Percentiles rank a stretch among this genome's conserved stretches.
These are phyloP conservation scores for Hucho hucho DNA, from an alignment of 2,113 vertebrate genomes.

Conservation along the genomic window DNA sequence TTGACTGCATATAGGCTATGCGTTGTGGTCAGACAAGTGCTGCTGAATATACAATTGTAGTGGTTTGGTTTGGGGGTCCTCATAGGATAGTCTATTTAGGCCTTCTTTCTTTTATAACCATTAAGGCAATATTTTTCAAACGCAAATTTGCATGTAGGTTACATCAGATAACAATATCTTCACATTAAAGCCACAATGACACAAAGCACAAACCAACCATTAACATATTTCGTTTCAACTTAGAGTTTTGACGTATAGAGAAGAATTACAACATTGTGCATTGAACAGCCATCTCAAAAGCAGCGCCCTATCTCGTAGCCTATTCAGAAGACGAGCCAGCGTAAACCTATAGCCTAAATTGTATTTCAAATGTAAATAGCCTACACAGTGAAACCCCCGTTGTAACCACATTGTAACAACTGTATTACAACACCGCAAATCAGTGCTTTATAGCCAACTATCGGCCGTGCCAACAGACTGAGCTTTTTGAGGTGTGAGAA, in stretches of 20 bases:
- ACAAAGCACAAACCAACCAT: not conserved
- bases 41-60: too few species aligned
- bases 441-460: not conserved
- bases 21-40: too few species aligned
- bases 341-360: too few species aligned
- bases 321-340: not conserved
- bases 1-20: not conserved
- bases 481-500: too few species aligned
- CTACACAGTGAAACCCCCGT: not conserved
- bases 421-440: not conserved
- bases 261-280: not conserved
- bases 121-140: not conserved
- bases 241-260: not conserved
- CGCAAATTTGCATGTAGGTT: not conserved
- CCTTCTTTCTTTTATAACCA: not conserved
- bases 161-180: not conserved
- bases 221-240: not conserved
- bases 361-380: not conserved
- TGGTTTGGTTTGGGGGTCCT: not conserved
- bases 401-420: not conserved
- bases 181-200: not conserved
- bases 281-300: not conserved
- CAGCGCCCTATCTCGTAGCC: not conserved
- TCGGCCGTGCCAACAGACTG: too few species aligned
- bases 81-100: not conserved